Evolutionary conservation across 2,888 invertebrate species (phyloP).

Genomic region (Hyalella azteca): DNA sequence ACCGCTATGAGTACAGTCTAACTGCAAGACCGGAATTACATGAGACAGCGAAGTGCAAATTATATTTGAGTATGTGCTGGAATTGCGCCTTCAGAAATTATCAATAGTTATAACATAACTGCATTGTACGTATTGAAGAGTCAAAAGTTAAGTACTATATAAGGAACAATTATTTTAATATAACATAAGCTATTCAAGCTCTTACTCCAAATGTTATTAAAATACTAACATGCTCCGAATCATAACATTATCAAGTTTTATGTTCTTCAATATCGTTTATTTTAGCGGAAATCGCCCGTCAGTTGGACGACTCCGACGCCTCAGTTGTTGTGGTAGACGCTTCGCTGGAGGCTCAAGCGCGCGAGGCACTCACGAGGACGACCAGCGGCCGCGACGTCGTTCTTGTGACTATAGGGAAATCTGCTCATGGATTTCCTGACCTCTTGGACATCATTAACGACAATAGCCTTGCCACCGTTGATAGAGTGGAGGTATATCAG

Average conservation of each 20-base stretch:
- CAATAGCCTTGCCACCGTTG: background rate
- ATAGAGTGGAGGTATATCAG: background rate
- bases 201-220: background rate
- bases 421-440: background rate
- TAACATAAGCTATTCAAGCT: background rate
- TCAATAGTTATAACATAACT: too few relatives aligned
- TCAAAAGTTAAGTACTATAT: too few relatives aligned
- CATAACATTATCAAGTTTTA: too few relatives aligned
- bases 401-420: background rate
- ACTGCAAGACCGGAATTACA: too few relatives aligned
- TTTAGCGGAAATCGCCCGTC: conserved; percentile 48
- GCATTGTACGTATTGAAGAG: too few relatives aligned
- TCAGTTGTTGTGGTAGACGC: conserved; percentile 43
- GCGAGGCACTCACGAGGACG: conserved; percentile 40
- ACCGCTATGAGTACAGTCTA: too few relatives aligned
- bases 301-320: conserved; percentile 44
- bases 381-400: background rate
- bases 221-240: too few relatives aligned
- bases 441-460: background rate
- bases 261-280: background rate
- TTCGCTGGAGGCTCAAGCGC: conserved; percentile 40
- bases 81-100: too few relatives aligned
- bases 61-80: too few relatives aligned
- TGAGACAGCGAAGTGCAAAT: too few relatives aligned
- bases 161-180: too few relatives aligned